Conservation (phyloP, 1,140 invertebrate genomes). For the Platyscapa corneri region DNA sequence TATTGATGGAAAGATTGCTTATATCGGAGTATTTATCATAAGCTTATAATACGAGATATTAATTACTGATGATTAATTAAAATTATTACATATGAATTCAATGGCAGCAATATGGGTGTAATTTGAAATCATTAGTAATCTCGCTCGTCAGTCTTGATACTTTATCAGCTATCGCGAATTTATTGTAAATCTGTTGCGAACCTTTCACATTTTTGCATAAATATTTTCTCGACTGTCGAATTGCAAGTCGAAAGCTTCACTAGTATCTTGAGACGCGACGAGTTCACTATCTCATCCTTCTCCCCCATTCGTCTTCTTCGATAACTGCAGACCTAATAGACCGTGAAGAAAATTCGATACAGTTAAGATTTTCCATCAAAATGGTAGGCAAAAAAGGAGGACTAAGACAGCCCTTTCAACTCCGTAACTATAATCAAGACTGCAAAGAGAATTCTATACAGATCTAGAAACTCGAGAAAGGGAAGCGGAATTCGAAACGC, state of each 20-base stretch:
- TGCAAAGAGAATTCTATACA: not conserved
- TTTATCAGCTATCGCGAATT: no score
- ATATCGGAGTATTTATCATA: no score
- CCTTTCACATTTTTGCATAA: not conserved
- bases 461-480: not conserved
- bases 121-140: no score
- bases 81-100: no score
- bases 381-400: not conserved
- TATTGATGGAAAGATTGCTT: no score
- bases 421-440: not conserved
- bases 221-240: not conserved
- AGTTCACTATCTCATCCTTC: not conserved
- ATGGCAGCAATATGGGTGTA: no score
- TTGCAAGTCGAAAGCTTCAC: not conserved
- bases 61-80: no score
- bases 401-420: conserved; percentile 1
- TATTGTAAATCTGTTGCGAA: not conserved
- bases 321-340: conserved; percentile 47
- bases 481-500: not conserved
- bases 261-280: not conserved
- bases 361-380: conserved; percentile 48
- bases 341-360: conserved; percentile 53
- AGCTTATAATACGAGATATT: no score
- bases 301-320: not conserved
- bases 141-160: no score